Conservation (phyloP, 1,140 invertebrate genomes). For the Heliothis virescens region DNA sequence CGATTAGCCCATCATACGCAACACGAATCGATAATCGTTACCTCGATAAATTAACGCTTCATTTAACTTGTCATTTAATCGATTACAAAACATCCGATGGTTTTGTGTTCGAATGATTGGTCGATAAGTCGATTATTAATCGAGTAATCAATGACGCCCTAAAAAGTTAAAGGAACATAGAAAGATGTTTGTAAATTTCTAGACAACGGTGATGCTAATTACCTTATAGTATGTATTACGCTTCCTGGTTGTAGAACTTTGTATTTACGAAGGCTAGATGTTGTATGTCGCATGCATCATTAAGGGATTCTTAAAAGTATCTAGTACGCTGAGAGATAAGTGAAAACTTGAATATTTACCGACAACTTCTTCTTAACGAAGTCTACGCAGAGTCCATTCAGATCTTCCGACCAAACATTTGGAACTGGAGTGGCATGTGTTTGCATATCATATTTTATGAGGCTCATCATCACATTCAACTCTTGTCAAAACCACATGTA, state of each 20-base stretch:
- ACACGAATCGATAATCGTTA: slow-evolving; percentile 20
- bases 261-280: neutral
- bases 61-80: slow-evolving; percentile 22
- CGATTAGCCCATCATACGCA: slow-evolving; percentile 18
- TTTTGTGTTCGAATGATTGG: slow-evolving; percentile 34
- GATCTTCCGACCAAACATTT: too few species aligned
- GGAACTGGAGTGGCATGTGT: too few species aligned
- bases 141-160: neutral
- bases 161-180: slow-evolving; percentile 5
- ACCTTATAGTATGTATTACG: neutral
- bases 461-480: too few species aligned
- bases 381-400: too few species aligned
- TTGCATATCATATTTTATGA: too few species aligned
- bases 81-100: slow-evolving; percentile 5
- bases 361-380: too few species aligned
- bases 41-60: slow-evolving; percentile 30
- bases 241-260: slow-evolving; percentile 10
- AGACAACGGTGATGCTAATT: neutral
- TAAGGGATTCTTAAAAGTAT: neutral
- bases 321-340: too few species aligned
- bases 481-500: too few species aligned
- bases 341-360: too few species aligned
- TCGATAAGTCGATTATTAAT: slow-evolving; percentile 33
- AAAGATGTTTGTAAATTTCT: slow-evolving; percentile 23
- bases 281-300: too few species aligned